Base-by-base conservation (phyloP, 2,113 vertebrate genomes). In the Pyxicephalus adspersus region DNA sequence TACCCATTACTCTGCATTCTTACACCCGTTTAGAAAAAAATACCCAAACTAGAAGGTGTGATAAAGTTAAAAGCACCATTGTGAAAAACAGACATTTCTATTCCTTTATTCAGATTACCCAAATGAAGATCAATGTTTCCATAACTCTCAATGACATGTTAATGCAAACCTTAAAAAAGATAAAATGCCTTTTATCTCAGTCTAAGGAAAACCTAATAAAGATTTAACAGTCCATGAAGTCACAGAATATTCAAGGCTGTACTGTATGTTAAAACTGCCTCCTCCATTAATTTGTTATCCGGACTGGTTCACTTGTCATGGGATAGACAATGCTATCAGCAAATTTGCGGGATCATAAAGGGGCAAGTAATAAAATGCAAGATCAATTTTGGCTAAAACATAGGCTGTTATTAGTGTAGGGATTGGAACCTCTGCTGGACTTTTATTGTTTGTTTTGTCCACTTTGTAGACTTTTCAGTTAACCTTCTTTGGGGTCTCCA, bases 171-270 rank as follows among this genome's bases (percentile, higher is more conserved):
- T 89, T 89, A 87, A 90, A 90, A 90, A 90, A 90, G 90, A 91
- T 87, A 86, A 90, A 91, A 90, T 57, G 87, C 85, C 85, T 89
- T 89, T 90, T 90, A 90, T 87, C 88, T 89, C 87, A 38, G 84
- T 84, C 89, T 91, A 90, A 91, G 88, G 88, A 90, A 92, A 91
- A 91, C 86, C 88, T 90, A 89, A 92, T 90, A 89, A 91, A 92
- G 90, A 91, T 92, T 91, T 91, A 93, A 93, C 89, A 89, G 89
- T 89, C 91, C 66, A 77, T 84, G 71, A 89, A 89, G 66, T 85
- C 82, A 67, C 45, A 80, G 89, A 87, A 89, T 87, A 91, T 89
- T 91, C 88, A 86, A 89, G 86, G 85, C 78, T 90, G 88, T 87
- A 63, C 88, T 91, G 87, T 83, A 85, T 80, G 80, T 84, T 85